A percentile compares a stretch with the other conserved stretches of the same genome.
phyloP scores from a whole-genome alignment of 2,113 vertebrate genomes.

The Colinus virginianus region DNA sequence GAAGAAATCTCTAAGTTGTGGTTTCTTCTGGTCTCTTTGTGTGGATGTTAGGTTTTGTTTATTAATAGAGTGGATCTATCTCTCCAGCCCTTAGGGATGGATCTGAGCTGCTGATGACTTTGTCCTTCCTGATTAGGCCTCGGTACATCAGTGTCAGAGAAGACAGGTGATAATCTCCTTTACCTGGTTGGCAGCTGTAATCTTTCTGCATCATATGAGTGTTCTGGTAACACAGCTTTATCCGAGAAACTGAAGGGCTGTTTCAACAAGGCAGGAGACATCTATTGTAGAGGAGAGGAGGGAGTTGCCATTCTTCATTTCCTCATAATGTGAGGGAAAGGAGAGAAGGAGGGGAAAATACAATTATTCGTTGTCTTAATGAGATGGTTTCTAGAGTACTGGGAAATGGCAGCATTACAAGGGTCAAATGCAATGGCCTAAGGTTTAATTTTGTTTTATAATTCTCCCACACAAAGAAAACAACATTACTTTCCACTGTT shows the following conservation, averaged over 20 bases:
- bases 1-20: background rate
- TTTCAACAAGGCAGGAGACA: background rate
- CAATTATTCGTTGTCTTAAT: background rate
- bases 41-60: background rate
- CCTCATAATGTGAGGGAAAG: background rate
- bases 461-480: background rate
- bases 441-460: background rate
- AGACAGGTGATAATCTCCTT: background rate
- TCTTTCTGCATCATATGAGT: background rate
- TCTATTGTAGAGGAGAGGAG: background rate
- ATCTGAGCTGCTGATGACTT: background rate
- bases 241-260: background rate
- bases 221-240: background rate
- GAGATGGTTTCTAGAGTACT: background rate
- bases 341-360: background rate
- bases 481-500: too few species aligned
- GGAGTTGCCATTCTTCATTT: background rate
- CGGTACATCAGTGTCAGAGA: background rate
- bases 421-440: background rate
- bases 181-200: background rate
- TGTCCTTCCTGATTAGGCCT: background rate
- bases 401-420: background rate
- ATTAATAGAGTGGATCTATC: background rate
- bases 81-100: background rate
- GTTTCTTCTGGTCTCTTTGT: background rate